Conservation (phyloP, 2,888 invertebrate species). For the Eledone cirrhosa region DNA sequence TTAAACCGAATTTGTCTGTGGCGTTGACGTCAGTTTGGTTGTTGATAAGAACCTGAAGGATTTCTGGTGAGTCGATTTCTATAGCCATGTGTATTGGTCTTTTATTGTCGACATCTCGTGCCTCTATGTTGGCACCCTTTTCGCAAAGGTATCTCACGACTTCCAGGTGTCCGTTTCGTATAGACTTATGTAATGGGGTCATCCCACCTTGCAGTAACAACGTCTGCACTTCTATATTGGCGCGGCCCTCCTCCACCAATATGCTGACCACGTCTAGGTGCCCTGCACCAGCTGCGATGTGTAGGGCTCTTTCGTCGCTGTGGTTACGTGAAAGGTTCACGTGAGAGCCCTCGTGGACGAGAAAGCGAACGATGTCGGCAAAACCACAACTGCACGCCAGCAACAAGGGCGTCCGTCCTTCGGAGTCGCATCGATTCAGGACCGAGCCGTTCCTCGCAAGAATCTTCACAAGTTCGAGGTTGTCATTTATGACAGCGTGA, state of each 20-base stretch:
- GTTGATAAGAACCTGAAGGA: constrained; percentile 37
- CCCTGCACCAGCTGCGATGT: constrained; percentile 42
- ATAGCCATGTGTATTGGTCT: constrained; percentile 43
- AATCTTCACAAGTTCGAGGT: constrained; percentile 37
- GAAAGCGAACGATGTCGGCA: constrained; percentile 35
- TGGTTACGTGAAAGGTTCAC: constrained; percentile 37
- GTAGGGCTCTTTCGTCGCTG: constrained; percentile 36
- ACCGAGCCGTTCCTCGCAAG: constrained; percentile 38
- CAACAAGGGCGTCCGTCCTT: constrained; percentile 40
- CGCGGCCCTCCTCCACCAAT: constrained; percentile 37
- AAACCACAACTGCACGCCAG: constrained; percentile 43
- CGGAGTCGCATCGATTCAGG: constrained; percentile 37
- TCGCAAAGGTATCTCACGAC: constrained; percentile 37
- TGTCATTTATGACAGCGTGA: constrained; percentile 46
- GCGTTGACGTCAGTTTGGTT: constrained; percentile 33
- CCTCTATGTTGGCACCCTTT: constrained; percentile 38
- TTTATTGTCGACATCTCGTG: constrained; percentile 38
- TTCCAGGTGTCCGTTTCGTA: constrained; percentile 38
- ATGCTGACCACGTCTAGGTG: constrained; percentile 34
- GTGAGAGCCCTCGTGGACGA: constrained; percentile 37
- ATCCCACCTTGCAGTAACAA: constrained; percentile 39
- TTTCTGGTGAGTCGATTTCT: constrained; percentile 35
- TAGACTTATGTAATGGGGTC: constrained; percentile 44
- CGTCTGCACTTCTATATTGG: constrained; percentile 41
- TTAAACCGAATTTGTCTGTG: constrained; percentile 17